Evolutionary conservation across 2,888 invertebrate genomes (phyloP).

Genomic region (Tillus elongatus): DNA sequence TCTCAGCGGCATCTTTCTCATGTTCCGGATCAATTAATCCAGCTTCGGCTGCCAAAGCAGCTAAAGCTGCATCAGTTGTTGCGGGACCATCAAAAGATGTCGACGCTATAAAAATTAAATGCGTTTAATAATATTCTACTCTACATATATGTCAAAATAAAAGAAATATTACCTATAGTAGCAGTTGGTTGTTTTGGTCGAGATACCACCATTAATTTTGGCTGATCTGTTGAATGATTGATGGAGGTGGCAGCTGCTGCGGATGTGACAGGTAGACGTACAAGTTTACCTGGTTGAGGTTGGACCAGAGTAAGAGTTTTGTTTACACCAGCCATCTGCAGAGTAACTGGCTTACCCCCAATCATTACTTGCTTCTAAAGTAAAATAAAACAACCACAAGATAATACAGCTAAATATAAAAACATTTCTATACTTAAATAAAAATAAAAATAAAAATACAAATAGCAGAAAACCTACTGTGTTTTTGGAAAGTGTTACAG

Average conservation of each 20-base stretch:
- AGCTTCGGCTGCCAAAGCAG: slow-evolving; percentile 54
- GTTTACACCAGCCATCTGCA: slow-evolving; percentile 56
- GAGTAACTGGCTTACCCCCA: slow-evolving; percentile 63
- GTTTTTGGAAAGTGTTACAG: slow-evolving; percentile 52
- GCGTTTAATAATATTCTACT: too few species aligned
- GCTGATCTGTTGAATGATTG: slow-evolving; percentile 30
- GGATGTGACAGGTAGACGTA: slow-evolving; percentile 36
- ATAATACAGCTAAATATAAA: too few species aligned
- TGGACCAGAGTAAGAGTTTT: slow-evolving; percentile 56
- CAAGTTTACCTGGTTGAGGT: slow-evolving; percentile 36
- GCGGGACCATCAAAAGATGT: slow-evolving; percentile 50
- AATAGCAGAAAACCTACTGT: too few species aligned
- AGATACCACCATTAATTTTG: slow-evolving; percentile 44
- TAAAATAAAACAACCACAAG: too few species aligned
- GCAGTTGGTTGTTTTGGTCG: slow-evolving; percentile 49
- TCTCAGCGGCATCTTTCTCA: slow-evolving; percentile 23
- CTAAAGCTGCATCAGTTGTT: slow-evolving; percentile 53
- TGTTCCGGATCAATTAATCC: slow-evolving; percentile 48
- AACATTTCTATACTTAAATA: too few species aligned
- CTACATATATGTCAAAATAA: slow-evolving; percentile 4
- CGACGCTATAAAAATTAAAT: slow-evolving; percentile 39
- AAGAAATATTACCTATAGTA: slow-evolving; percentile 39
- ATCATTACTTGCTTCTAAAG: slow-evolving; percentile 53
- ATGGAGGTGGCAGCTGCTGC: slow-evolving; percentile 27
- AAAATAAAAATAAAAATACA: slow-evolving; percentile 12